These are phyloP conservation scores for Philopotamus ludificatus DNA, from an alignment of 1,140 invertebrate genomes.

Conservation along the genomic window DNA sequence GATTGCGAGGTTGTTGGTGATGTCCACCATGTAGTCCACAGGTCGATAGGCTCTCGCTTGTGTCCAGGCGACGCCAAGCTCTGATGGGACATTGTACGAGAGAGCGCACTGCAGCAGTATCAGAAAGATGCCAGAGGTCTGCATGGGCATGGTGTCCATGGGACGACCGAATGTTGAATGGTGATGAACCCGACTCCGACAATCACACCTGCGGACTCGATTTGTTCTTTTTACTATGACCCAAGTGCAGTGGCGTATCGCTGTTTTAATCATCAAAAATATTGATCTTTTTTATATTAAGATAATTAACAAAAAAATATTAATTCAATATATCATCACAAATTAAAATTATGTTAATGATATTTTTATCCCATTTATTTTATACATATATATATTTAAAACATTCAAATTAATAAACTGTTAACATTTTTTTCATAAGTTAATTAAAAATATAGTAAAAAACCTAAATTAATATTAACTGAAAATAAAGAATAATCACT, in stretches of 20 bases:
- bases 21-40: slow-evolving; percentile 71
- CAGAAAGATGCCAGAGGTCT: neutral
- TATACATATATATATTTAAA: too few relatives aligned
- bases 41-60: slow-evolving; percentile 55
- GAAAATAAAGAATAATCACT: too few relatives aligned
- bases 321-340: too few relatives aligned
- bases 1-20: slow-evolving; percentile 72
- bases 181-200: neutral
- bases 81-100: neutral
- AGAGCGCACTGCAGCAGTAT: neutral
- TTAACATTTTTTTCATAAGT: too few relatives aligned
- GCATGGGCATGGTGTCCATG: neutral
- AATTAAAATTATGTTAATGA: too few relatives aligned
- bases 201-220: neutral
- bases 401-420: too few relatives aligned
- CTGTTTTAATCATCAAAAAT: too few relatives aligned
- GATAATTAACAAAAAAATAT: too few relatives aligned
- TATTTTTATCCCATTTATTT: too few relatives aligned
- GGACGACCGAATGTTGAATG: neutral
- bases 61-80: neutral
- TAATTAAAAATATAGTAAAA: too few relatives aligned
- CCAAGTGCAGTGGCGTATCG: neutral
- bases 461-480: too few relatives aligned
- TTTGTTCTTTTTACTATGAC: neutral
- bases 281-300: too few relatives aligned